These are phyloP conservation scores for Nibea albiflora DNA, from an alignment of 2,113 vertebrate species.

Conservation along the genomic window DNA sequence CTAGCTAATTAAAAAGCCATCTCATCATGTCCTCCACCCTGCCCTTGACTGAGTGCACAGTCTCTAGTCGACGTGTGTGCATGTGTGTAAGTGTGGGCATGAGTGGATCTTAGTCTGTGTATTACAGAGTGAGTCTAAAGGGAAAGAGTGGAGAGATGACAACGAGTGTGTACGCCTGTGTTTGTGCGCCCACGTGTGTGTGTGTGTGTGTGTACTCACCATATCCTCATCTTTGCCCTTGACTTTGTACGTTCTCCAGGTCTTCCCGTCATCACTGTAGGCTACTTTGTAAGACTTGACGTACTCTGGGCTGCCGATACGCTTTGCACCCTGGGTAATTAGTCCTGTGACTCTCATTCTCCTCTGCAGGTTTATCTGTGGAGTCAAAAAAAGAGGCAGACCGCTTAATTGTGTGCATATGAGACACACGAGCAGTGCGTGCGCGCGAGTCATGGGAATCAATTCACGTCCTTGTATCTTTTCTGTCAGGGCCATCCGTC, in stretches of 20 bases:
- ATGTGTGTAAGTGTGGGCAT: conserved; percentile 8
- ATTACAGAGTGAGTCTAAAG: conserved; percentile 17
- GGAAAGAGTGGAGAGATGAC: conserved; percentile 28
- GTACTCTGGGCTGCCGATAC: conserved; percentile 98
- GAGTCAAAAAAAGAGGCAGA: conserved; percentile 37
- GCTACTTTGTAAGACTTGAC: conserved; percentile 99
- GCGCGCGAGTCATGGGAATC: conserved; percentile 42
- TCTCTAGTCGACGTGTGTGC: conserved; percentile 74
- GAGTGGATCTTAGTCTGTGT: conserved; percentile 44
- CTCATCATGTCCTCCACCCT: conserved; percentile 93
- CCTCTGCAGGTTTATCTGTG: conserved; percentile 97
- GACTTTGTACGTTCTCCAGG: conserved; percentile 95
- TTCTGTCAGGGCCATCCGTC: conserved; percentile 73
- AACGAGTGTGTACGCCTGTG: neutral
- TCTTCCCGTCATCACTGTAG: conserved; percentile 95
- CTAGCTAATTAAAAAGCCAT: conserved; percentile 84
- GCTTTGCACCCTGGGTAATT: conserved; percentile 98
- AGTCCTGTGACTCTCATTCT: conserved; percentile 98
- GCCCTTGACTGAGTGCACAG: conserved; percentile 91
- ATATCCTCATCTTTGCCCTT: conserved; percentile 94
- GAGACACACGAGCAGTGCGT: neutral
- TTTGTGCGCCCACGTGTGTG: conserved; percentile 20
- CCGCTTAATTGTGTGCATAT: neutral
- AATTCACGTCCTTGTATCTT: conserved; percentile 54
- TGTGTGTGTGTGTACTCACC: conserved; percentile 84